A percentile compares a stretch with the other conserved stretches of the same genome.
Evolutionary conservation across 1,140 invertebrate species (phyloP).

Genomic region (Tetramorium alpestre): DNA sequence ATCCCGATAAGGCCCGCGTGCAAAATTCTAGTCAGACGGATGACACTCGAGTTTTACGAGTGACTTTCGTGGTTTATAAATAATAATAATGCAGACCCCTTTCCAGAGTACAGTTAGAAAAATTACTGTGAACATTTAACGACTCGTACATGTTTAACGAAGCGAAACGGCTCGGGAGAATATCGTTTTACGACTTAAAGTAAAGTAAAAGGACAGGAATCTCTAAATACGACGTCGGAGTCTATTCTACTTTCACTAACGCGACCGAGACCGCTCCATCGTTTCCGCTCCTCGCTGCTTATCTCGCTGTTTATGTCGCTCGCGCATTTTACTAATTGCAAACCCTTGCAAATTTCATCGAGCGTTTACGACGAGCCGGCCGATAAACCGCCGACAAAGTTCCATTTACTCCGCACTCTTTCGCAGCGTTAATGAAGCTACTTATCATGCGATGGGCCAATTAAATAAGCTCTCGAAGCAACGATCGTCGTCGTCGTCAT

Average conservation of each 20-base stretch:
- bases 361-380: neutral
- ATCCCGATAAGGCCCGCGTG: conserved; percentile 19
- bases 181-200: neutral
- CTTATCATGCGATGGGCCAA: conserved; percentile 39
- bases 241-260: conserved; percentile 28
- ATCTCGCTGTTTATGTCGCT: neutral
- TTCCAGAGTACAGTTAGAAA: neutral
- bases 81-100: neutral
- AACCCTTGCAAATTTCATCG: conserved; percentile 30
- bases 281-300: conserved; percentile 8
- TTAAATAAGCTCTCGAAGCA: conserved; percentile 26
- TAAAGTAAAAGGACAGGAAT: neutral
- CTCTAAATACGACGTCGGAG: neutral
- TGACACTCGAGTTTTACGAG: conserved; percentile 4
- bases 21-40: conserved; percentile 27
- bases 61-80: neutral
- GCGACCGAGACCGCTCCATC: conserved; percentile 41
- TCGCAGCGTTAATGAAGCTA: conserved; percentile 33
- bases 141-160: neutral
- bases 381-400: conserved; percentile 43
- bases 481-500: neutral
- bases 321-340: conserved; percentile 22
- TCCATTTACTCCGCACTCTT: neutral
- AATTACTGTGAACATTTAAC: neutral
- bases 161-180: too few species aligned